Evolutionary conservation across 2,113 vertebrate genomes (phyloP).

Genomic region (Ailurus styani): DNA sequence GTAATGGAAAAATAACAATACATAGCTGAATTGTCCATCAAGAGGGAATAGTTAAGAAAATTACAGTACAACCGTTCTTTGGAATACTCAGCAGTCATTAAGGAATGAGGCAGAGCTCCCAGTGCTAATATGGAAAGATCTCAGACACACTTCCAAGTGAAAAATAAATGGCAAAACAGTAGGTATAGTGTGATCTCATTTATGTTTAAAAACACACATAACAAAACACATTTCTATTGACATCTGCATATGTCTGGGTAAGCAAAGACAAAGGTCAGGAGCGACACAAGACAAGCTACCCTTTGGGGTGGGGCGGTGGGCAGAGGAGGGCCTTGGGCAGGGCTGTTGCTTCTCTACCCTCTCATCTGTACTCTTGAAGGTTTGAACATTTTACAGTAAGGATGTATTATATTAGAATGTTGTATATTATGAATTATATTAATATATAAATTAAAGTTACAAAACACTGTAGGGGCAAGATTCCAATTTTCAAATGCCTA

Average conservation of each 20-base stretch:
- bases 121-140: not conserved
- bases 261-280: not conserved
- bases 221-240: not conserved
- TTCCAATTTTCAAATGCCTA: conserved; percentile 4
- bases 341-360: not conserved
- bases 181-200: not conserved
- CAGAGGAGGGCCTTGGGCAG: not conserved
- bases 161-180: not conserved
- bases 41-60: not conserved
- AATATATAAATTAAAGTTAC: not conserved
- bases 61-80: not conserved
- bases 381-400: not conserved
- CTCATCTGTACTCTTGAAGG: not conserved
- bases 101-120: not conserved
- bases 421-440: not conserved
- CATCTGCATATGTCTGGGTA: not conserved
- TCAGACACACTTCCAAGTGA: not conserved
- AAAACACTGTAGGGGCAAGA: not conserved
- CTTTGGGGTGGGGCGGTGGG: too few relatives aligned
- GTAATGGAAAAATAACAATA: not conserved
- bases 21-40: not conserved
- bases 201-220: not conserved
- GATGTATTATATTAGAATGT: not conserved
- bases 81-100: not conserved
- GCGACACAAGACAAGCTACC: not conserved